Base-by-base conservation (phyloP, 2,113 vertebrate genomes). In the Acrocephalus kingi region DNA sequence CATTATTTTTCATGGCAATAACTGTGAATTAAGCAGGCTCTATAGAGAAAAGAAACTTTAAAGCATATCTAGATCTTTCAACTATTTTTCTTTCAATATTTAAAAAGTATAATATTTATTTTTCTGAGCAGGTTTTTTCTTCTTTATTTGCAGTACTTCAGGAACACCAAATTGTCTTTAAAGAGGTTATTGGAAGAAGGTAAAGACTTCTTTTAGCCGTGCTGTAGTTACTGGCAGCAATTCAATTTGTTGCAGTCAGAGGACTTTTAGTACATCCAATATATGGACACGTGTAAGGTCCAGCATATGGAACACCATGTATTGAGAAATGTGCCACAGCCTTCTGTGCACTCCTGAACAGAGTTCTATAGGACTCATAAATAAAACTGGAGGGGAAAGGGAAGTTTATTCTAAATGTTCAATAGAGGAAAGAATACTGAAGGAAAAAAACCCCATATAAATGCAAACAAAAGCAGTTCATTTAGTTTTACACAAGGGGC, bases 41-140 rank as follows among this genome's bases (percentile, higher is more conserved):
- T 14, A 46, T 67, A 63, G 74, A 87, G 69, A 91, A 92, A 77
- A 76, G 25, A 90, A 95, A 84, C 79, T 84, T 90, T 58, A 90
- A 86, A 90, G 71, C 9, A 16, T 46, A 66, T 35, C 15, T 82
- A 45, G 41, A 55, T 71, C 45, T 91, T 90, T 55, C 31, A 31
- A 13, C 37, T 33, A 0, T 9, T 59, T 56, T 81, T 58, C 31
- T 37, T 56, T 64, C 30, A 7, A 5, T 45, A 31, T 49, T 25
- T 48, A 54, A 58, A 39, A 16, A 20, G 4, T 41, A 22, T 37
- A 63, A 24, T 73, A 69, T 69, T 89, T 88, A 51, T 63, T 91
- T 64, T 82, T 58, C 14, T 37, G n/a, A 62, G 43, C 15, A 64
- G 19, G 5, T 31, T 72, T 94, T 82, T 75, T 43, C 15, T 78